These are phyloP conservation scores for Hemicrepidius hirtus DNA, from an alignment of 2,888 invertebrate species.

Conservation along the genomic window DNA sequence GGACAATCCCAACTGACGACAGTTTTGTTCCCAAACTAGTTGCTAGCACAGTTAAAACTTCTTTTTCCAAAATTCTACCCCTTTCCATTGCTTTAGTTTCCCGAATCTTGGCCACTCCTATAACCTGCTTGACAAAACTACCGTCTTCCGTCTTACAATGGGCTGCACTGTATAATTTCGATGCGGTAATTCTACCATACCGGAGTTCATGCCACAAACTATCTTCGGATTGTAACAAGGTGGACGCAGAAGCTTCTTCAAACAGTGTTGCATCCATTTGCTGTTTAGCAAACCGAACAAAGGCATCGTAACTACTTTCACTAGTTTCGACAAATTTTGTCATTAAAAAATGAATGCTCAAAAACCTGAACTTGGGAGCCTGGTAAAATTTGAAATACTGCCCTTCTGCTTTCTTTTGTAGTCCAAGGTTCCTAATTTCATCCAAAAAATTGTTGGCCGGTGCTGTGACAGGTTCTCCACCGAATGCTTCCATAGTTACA, in stretches of 20 bases:
- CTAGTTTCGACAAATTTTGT: too few species aligned
- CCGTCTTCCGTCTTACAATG: conserved; percentile 34
- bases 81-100: neutral
- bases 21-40: conserved; percentile 12
- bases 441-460: too few species aligned
- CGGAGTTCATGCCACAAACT: conserved; percentile 51
- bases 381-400: too few species aligned
- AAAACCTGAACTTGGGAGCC: too few species aligned
- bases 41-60: neutral
- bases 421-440: too few species aligned
- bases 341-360: too few species aligned
- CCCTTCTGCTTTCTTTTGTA: too few species aligned
- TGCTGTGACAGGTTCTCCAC: too few species aligned
- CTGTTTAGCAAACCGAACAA: too few species aligned
- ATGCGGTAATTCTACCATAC: conserved; percentile 53
- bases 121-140: neutral
- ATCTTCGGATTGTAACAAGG: conserved; percentile 18
- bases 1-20: conserved; percentile 17
- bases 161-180: conserved; percentile 46
- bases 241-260: neutral
- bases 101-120: neutral
- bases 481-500: too few species aligned
- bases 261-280: neutral
- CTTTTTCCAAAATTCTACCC: neutral
- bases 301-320: too few species aligned